Base-by-base conservation (phyloP, 2,113 vertebrate species). In the Barbus barbus region DNA sequence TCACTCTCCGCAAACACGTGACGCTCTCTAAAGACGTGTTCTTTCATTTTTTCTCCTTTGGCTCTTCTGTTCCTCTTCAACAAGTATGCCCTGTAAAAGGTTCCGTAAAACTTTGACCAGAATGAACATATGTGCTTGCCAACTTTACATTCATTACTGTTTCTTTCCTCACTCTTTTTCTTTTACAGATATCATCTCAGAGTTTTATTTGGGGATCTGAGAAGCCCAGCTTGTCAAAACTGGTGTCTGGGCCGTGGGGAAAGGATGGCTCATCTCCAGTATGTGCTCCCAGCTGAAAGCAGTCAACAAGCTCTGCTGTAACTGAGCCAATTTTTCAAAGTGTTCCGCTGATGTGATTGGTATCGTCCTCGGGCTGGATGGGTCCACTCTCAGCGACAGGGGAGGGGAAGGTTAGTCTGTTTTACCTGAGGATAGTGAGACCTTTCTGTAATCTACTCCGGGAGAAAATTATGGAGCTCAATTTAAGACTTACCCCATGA, bases 401-500 rank as follows among this genome's bases (percentile, higher is more conserved):
- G 60, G 18, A 81, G 65, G 94, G 83, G 83, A 48, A 58, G 79
- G 79, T 20, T 85, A 67, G 87, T 87, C 87, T 72, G 33, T 87
- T 86, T 93, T 86, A 93, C 94, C 93, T 93, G 93, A 91, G 93
- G 93, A 94, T 90, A 94, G 89, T 82, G 20, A 93, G 88, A 92
- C 91, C 91, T 91, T 90, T 90, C 86, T 91, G 91, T 94, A 94
- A 93, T 93, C 92, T 93, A 92, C 93, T 94, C 91, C 79, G 91
- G 83, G 86, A 91, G 89, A 92, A 93, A 93, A 92, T 91, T 92
- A 91, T 90, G 90, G 88, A 90, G 91, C 92, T 93, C 91, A 93
- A 93, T 94, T 94, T 94, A 93, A 93, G 92, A 92, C 91, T 92
- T 92, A 93, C 92, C 90, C 94, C 94, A 94, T 94, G 93, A 95